Evolutionary conservation across 1,140 invertebrate species (phyloP).

Genomic region (Pogonus chalceus): DNA sequence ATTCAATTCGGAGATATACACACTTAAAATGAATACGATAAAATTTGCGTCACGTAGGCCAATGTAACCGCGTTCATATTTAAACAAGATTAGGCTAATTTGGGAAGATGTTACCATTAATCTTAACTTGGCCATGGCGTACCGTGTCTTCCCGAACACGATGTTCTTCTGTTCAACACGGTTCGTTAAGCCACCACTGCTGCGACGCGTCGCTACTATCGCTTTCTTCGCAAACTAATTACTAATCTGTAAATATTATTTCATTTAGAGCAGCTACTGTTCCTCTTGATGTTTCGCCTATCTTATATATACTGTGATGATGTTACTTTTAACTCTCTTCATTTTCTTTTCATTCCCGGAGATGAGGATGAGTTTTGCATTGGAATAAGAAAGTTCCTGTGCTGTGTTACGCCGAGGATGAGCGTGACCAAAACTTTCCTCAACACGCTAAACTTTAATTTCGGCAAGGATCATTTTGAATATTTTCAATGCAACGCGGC

Average conservation of each 20-base stretch:
- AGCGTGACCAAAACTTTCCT: too few relatives aligned
- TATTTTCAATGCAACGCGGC: too few relatives aligned
- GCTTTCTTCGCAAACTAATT: slow-evolving; percentile 3
- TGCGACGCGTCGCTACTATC: neutral
- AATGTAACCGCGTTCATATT: slow-evolving; percentile 18
- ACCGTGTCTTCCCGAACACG: neutral
- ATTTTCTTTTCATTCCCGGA: too few relatives aligned
- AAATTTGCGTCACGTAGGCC: slow-evolving; percentile 19
- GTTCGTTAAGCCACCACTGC: neutral
- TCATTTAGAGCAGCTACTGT: neutral
- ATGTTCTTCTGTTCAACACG: neutral
- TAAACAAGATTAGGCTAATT: slow-evolving; percentile 22
- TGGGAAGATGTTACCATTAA: slow-evolving; percentile 16
- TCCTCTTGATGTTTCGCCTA: too few relatives aligned
- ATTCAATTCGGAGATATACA: slow-evolving; percentile 19
- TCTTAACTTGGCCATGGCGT: neutral
- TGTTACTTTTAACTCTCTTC: too few relatives aligned
- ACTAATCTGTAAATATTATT: slow-evolving; percentile 8
- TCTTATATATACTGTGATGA: too few relatives aligned
- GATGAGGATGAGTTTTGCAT: too few relatives aligned
- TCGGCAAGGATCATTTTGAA: too few relatives aligned
- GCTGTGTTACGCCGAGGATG: too few relatives aligned
- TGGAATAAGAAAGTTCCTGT: too few relatives aligned
- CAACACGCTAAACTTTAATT: too few relatives aligned
- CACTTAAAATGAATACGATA: slow-evolving; percentile 16